Percentiles rank a stretch among this genome's conserved stretches.
Evolutionary conservation across 2,797 vertebrate genomes (phyloP).

Genomic region (Acanthurus tractus): DNA sequence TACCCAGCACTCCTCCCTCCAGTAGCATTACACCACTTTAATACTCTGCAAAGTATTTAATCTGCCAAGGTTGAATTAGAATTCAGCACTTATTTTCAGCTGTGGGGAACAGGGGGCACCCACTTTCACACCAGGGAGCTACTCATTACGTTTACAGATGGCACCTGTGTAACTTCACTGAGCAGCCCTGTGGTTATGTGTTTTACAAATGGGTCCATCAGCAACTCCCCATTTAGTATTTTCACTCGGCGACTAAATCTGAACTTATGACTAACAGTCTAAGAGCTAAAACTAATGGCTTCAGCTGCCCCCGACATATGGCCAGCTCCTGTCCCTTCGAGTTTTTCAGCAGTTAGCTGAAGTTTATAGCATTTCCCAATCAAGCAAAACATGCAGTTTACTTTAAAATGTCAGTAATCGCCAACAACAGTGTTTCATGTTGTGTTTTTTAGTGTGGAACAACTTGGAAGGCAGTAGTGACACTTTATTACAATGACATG

Average conservation of each 20-base stretch:
- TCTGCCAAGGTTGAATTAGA: conserved; percentile 58
- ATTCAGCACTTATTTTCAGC: conserved; percentile 55
- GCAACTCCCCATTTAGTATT: conserved; percentile 53
- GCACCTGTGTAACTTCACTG: conserved; percentile 61
- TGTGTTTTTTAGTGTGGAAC: not conserved
- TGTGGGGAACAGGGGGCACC: conserved; percentile 26
- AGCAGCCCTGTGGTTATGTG: conserved; percentile 56
- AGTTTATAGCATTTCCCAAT: conserved; percentile 9
- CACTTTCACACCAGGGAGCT: conserved; percentile 53
- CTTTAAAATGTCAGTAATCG: not conserved
- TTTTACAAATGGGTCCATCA: conserved; percentile 62
- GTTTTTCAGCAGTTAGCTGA: conserved; percentile 36
- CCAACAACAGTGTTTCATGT: not conserved
- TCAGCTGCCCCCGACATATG: conserved; percentile 50
- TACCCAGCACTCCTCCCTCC: not conserved
- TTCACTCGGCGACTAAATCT: conserved; percentile 59
- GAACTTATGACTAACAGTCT: conserved; percentile 52
- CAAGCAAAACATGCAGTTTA: conserved; percentile 1
- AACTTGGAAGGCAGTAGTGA: not conserved
- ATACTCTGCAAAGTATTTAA: conserved; percentile 45
- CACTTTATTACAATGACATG: not conserved
- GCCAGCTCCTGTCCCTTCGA: conserved; percentile 24
- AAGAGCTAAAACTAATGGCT: conserved; percentile 51
- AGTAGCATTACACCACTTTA: conserved; percentile 42
- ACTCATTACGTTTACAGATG: conserved; percentile 72